A percentile compares a stretch with the other conserved stretches of the same genome.
Evolutionary conservation across 2,888 invertebrate species (phyloP).

Genomic region (Sarcophaga variegata): DNA sequence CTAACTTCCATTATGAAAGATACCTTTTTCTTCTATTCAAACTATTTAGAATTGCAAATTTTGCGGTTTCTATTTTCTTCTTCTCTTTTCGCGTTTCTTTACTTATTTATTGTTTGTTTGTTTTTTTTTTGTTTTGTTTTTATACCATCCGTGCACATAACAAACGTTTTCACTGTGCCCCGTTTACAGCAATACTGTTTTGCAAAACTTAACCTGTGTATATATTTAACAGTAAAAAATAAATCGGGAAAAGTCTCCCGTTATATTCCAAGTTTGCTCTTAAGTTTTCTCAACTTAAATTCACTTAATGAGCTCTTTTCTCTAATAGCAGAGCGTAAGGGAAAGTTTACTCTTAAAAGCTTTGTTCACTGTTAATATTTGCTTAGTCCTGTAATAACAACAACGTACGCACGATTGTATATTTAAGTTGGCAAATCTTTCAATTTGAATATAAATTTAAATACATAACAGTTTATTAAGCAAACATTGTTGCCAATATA

Average conservation of each 20-base stretch:
- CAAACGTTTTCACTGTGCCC: slow-evolving; percentile 51
- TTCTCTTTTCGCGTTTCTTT: slow-evolving; percentile 3
- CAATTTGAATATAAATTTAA: not conserved
- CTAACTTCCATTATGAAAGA: not conserved
- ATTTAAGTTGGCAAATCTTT: slow-evolving; percentile 2
- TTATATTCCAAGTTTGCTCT: not conserved
- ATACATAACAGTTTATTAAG: not conserved
- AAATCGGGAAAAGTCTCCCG: slow-evolving; percentile 7
- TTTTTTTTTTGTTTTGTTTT: too few relatives aligned
- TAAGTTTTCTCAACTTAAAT: not conserved
- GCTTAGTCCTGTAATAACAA: not conserved
- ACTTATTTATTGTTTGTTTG: not conserved
- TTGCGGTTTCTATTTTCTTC: slow-evolving; percentile 26
- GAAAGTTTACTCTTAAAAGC: slow-evolving; percentile 25
- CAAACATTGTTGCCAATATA: not conserved
- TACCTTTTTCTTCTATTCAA: not conserved
- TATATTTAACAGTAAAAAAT: slow-evolving; percentile 29
- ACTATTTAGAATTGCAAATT: not conserved
- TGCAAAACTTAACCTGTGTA: slow-evolving; percentile 41
- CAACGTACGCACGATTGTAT: too few relatives aligned
- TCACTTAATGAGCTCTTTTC: not conserved
- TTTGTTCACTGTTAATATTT: slow-evolving; percentile 26
- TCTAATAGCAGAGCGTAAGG: too few relatives aligned
- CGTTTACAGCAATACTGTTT: slow-evolving; percentile 66
- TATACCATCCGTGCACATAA: slow-evolving; percentile 11